Evolutionary conservation across 2,888 invertebrate genomes (phyloP).

Genomic region (Aspidiotus rigidus): DNA sequence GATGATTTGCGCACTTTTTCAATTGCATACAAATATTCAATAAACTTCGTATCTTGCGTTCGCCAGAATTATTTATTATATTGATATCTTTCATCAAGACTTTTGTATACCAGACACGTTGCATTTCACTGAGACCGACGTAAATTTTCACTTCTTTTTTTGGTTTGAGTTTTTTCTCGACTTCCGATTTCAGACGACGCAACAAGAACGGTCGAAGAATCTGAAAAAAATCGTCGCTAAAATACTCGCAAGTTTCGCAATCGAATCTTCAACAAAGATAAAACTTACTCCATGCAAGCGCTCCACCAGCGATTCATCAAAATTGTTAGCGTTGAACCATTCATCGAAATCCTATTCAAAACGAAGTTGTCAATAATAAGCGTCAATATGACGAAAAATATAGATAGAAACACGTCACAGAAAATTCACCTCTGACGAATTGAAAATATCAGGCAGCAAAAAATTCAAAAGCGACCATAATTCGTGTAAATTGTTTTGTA

Average conservation of each 20-base stretch:
- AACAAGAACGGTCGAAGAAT: constrained; percentile 89
- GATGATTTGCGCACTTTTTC: constrained; percentile 96
- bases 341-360: constrained; percentile 79
- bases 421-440: constrained; percentile 71
- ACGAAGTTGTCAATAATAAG: constrained; percentile 36
- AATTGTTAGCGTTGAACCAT: constrained; percentile 95
- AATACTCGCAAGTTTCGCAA: not conserved
- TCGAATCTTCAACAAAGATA: constrained; percentile 28
- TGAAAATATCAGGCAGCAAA: constrained; percentile 93
- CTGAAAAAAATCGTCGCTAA: constrained; percentile 35
- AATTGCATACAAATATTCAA: constrained; percentile 99
- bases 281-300: constrained; percentile 69
- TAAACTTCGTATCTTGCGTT: constrained; percentile 91
- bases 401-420: not conserved
- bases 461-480: constrained; percentile 97
- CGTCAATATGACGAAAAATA: constrained; percentile 3
- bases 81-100: constrained; percentile 98
- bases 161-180: constrained; percentile 90
- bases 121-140: constrained; percentile 96
- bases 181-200: constrained; percentile 90
- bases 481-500: constrained; percentile 98
- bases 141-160: constrained; percentile 97
- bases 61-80: constrained; percentile 94
- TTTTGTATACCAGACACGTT: constrained; percentile 98
- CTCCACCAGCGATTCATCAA: constrained; percentile 81